phyloP scores from a whole-genome alignment of 2,113 vertebrate species.

The Gallinago jamesoni region DNA sequence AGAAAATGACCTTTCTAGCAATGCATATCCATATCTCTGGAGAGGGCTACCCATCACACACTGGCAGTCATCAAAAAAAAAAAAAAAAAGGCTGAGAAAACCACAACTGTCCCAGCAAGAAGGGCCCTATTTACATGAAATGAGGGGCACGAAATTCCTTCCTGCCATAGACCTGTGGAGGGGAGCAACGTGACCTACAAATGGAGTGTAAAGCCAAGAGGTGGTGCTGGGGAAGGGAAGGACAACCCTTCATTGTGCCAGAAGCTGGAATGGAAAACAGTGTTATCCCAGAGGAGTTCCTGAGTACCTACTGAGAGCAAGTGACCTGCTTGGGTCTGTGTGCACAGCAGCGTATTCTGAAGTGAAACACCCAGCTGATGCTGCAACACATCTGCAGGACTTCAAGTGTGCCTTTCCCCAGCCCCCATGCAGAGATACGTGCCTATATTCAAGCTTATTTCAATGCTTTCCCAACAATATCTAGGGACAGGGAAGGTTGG shows the following conservation, averaged over 20 bases:
- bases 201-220: not conserved
- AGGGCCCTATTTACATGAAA: not conserved
- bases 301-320: not conserved
- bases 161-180: fast-evolving
- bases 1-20: not conserved
- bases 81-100: not conserved
- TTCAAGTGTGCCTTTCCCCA: fast-evolving
- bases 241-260: not conserved
- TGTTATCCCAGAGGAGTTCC: not conserved
- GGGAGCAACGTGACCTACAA: not conserved
- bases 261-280: not conserved
- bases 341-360: not conserved
- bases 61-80: not conserved
- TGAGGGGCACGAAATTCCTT: not conserved
- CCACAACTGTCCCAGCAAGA: not conserved
- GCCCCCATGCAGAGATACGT: fast-evolving
- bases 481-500: fast-evolving
- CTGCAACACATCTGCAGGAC: not conserved
- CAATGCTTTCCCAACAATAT: not conserved
- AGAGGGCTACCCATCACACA: not conserved
- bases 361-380: not conserved
- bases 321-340: not conserved
- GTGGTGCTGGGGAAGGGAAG: not conserved
- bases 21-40: fast-evolving
- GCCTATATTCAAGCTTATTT: not conserved